Base-by-base conservation (phyloP, 2,888 invertebrate genomes). In the Mythimna pallens region DNA sequence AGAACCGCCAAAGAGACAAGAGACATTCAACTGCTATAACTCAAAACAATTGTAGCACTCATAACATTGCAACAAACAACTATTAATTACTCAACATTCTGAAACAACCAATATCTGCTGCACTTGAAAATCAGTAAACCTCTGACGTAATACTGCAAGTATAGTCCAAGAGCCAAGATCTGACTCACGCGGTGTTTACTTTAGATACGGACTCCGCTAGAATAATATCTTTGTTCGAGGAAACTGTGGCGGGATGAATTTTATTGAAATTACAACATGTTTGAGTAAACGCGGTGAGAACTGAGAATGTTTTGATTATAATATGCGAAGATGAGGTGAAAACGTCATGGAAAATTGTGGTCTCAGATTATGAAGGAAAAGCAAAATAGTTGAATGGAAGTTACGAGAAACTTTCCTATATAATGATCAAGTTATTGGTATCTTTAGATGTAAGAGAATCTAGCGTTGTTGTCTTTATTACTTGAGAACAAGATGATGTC, bases 151-250 rank as follows among this genome's bases (percentile, higher is more conserved):
- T 36, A 10, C 17, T 68, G 54, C 66, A 69, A 70, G 76, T 81
- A 71, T 68, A 66, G 68, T 40, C 70, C 62, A 71, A 78, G 68
- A 61, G 52, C 70, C 65, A 69, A 78, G 67, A 59, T 52, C 70
- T 85, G 84, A 85, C 66, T 86, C 86, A 82, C 57, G 43, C 58
- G 57, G 80, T 89, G 90, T 91, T 91, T 89, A 89, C 86, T 82
- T 87, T 82, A 84, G 86, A 84, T 86, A 88, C 71, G 79, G 65
- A 77, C 73, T 71, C 66, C 69, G 65, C 78, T 82, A 83, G 80
- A 87, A 87, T 88, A 88, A 88, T 88, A 88, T 88, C 88, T 84
- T 86, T 87, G 88, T 89, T 88, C 87, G 69, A 65, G 84, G 86
- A 89, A 85, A 71, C 80, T 73, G 74, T 61, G 75, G 76, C 78